Evolutionary conservation across 1,140 invertebrate genomes (phyloP).

Genomic region (Drosophila athabasca): DNA sequence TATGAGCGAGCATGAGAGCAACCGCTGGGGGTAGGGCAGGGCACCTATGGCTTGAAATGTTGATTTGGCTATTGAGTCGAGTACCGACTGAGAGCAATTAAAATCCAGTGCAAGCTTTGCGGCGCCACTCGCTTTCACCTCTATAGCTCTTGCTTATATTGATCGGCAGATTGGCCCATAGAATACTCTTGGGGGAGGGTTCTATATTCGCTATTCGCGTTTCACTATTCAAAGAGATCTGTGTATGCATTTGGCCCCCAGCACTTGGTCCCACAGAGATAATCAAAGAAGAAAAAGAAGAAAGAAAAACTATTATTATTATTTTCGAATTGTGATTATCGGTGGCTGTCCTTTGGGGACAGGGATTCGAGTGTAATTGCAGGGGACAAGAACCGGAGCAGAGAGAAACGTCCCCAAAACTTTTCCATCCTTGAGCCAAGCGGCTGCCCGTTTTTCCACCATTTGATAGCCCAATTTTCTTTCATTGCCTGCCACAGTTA

Average conservation of each 20-base stretch:
- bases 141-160: neutral
- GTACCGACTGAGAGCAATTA: slow-evolving; percentile 18
- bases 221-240: too few species aligned
- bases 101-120: slow-evolving; percentile 18
- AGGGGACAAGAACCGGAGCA: slow-evolving; percentile 37
- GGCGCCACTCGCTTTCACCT: slow-evolving; percentile 4
- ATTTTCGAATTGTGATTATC: slow-evolving; percentile 76
- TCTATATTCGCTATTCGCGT: too few species aligned
- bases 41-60: slow-evolving; percentile 21
- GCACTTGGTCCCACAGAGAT: too few species aligned
- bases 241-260: too few species aligned
- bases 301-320: slow-evolving; percentile 47
- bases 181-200: slow-evolving; percentile 5
- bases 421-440: slow-evolving; percentile 37
- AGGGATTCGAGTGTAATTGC: slow-evolving; percentile 43
- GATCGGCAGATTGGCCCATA: neutral
- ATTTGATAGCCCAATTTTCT: slow-evolving; percentile 72
- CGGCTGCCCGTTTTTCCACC: slow-evolving; percentile 24
- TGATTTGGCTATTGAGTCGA: slow-evolving; percentile 37
- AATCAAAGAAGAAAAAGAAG: too few species aligned
- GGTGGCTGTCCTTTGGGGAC: slow-evolving; percentile 6
- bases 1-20: neutral
- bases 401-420: slow-evolving; percentile 28
- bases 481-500: slow-evolving; percentile 59
- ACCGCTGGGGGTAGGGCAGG: neutral